Evolutionary conservation across 1,140 invertebrate genomes (phyloP), one percentile per base, ranked within the genome.

Genomic region (Drosophila mayri): DNA sequence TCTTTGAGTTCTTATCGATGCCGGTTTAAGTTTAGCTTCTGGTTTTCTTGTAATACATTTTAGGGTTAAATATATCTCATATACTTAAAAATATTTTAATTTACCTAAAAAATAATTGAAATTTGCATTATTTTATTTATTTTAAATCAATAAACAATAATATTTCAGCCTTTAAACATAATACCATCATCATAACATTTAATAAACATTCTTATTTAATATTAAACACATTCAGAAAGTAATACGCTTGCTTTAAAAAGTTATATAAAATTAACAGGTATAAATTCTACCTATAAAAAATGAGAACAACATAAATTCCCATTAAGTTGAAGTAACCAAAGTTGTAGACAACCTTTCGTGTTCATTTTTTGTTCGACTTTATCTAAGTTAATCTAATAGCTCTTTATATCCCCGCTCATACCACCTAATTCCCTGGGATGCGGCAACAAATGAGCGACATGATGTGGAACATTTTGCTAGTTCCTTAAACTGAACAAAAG

Each of bases 371-470:
- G n/a, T 50, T 50, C 38, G 11, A 40, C 16, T 14, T 62, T 43
- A 43, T 64, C 62, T 25, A 18, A 41, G 62, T 57, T 59, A 59
- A 63, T 60, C 61, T 22, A 40, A 22, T 37, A 32, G n/a, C 32
- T 37, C n/a, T 25, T 22, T 16, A 71, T 58, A 49, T 11, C 52
- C 43, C n/a, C 11, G 20, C 32, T 71, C 52, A 41, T 59, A 30
- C 68, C 68, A 18, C 43, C 16, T 20, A 71, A 47, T 57, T 47
- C 66, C 35, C 40, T 41, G 46, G 65, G 63, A 55, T 55, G 47
- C 63, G 57, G 41, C 79, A 81, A 81, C 81, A 84, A 84, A 85
- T 85, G 81, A 77, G 76, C 73, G 76, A 77, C 81, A 84, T 73
- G 66, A 85, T 81, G 81, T 73, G 60, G 67, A 84, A 68, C 72